phyloP scores from a whole-genome alignment of 2,797 vertebrate species.

The Myotis findleyi region DNA sequence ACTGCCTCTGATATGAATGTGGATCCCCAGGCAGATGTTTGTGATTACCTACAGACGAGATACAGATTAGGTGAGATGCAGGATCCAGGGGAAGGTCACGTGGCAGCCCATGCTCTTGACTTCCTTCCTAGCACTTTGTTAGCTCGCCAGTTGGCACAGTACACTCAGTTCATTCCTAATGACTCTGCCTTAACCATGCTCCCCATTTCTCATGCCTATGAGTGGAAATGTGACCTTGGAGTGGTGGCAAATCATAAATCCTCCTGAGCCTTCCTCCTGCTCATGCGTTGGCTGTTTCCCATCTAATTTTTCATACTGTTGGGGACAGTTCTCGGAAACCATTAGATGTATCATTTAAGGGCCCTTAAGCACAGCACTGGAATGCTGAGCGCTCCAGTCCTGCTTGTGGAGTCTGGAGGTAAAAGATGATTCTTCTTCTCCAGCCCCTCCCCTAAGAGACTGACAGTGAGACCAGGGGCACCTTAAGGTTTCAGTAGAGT shows the following conservation, averaged over 20 bases:
- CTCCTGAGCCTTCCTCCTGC: slow-evolving; percentile 43
- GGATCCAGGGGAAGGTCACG: not conserved
- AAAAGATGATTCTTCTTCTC: slow-evolving; percentile 50
- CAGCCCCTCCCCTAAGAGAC: not conserved
- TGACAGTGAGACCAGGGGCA: slow-evolving; percentile 26
- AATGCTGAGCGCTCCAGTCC: slow-evolving; percentile 32
- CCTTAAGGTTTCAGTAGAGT: slow-evolving; percentile 44
- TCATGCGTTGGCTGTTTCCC: slow-evolving; percentile 5
- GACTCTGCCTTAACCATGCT: slow-evolving; percentile 15
- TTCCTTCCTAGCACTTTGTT: not conserved
- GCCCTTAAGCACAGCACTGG: not conserved
- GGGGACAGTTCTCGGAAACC: slow-evolving; percentile 68
- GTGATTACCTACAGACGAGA: not conserved
- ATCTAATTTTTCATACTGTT: slow-evolving; percentile 68
- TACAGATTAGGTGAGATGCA: not conserved
- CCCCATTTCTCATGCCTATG: slow-evolving; percentile 57
- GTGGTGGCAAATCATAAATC: slow-evolving; percentile 65
- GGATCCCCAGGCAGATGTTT: too few relatives aligned
- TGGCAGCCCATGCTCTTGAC: not conserved
- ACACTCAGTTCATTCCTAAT: not conserved
- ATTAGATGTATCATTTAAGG: slow-evolving; percentile 54
- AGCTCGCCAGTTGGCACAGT: not conserved
- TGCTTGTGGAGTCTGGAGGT: not conserved
- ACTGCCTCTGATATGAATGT: not conserved
- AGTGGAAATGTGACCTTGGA: slow-evolving; percentile 73